Evolutionary conservation across 2,888 invertebrate genomes (phyloP), one percentile per base, ranked within the genome.

Genomic region (Diploptera punctata): DNA sequence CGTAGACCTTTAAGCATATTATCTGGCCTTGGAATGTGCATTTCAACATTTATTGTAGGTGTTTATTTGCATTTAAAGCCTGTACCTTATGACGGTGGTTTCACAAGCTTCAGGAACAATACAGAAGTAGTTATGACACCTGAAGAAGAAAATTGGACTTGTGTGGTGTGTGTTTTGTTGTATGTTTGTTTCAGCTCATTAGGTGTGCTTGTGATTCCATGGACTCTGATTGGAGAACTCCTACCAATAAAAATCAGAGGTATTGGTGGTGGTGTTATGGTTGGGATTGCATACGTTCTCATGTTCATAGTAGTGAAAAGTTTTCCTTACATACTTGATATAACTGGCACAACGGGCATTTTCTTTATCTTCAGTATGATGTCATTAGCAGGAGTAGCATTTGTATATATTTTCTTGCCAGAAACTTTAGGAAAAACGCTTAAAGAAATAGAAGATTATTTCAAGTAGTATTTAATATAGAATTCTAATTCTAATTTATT

Each of bases 391-490:
- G 84, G 84, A 10, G 82, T 85, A 2, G 76, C 78, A 18, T 86
- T 85, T 78, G 80, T 87, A 49, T 86, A 84, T 75, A 79, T 85
- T 18, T 86, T 83, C 77, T 77, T 88, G 61, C 88, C 89, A 1
- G 88, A 88, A 81, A 88, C 88, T 1, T 80, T 87, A 26, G 86
- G 87, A 0, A 87, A 86, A 80, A 85, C 82, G 54, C 86, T 88
- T 75, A 78, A 78, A 16, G 86, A 88, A 78, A 88, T 89, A 72
- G 86, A 87, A 78, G 78, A 80, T 21, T 81, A 82, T 78, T 87
- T 87, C 77, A 77, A 61, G 19, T 73, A 70, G 60, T 3, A 65
- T 1, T 65, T 31, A 10, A 18, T 62, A n/a, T 47, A 47, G n/a
- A 7, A 47, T 7, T 47, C 18, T 1, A 47, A 18, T 18, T 47